A percentile compares a stretch with the other conserved stretches of the same genome.
These are phyloP conservation scores for Atherix ibis DNA, from an alignment of 2,888 invertebrate species.

Conservation along the genomic window DNA sequence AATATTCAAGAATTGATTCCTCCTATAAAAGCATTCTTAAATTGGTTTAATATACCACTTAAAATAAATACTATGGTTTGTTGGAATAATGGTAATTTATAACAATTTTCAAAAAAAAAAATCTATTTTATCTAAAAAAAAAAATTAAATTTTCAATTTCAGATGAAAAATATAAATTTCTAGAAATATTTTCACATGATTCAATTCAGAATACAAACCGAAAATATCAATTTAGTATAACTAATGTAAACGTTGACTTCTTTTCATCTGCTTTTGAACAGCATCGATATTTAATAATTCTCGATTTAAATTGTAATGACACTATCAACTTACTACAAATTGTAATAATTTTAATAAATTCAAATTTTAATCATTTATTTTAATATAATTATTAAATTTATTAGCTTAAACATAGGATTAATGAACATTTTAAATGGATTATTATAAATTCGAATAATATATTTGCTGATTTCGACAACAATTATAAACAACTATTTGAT, in stretches of 20 bases:
- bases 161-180: slow-evolving; percentile 7
- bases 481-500: slow-evolving; percentile 9
- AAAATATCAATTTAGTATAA: slow-evolving; percentile 13
- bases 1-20: slow-evolving; percentile 11
- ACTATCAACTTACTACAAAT: slow-evolving; percentile 8
- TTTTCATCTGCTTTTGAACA: slow-evolving; percentile 15
- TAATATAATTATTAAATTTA: not conserved
- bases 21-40: slow-evolving; percentile 11
- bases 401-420: slow-evolving; percentile 11
- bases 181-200: slow-evolving; percentile 3
- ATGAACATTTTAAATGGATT: slow-evolving; percentile 13
- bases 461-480: slow-evolving; percentile 5
- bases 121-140: not conserved
- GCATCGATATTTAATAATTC: slow-evolving; percentile 15
- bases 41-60: slow-evolving; percentile 9
- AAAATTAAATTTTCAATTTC: not conserved
- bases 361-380: not conserved
- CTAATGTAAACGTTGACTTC: slow-evolving; percentile 8
- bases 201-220: slow-evolving; percentile 6
- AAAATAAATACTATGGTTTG: slow-evolving; percentile 14
- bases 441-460: slow-evolving; percentile 4
- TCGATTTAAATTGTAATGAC: slow-evolving; percentile 14
- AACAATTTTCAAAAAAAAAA: not conserved
- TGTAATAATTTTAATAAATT: slow-evolving; percentile 7
- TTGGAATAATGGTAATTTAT: slow-evolving; percentile 13